Evolutionary conservation across 2,888 invertebrate genomes (phyloP), one percentile per base, ranked within the genome.

Genomic region (Proisotoma minuta): DNA sequence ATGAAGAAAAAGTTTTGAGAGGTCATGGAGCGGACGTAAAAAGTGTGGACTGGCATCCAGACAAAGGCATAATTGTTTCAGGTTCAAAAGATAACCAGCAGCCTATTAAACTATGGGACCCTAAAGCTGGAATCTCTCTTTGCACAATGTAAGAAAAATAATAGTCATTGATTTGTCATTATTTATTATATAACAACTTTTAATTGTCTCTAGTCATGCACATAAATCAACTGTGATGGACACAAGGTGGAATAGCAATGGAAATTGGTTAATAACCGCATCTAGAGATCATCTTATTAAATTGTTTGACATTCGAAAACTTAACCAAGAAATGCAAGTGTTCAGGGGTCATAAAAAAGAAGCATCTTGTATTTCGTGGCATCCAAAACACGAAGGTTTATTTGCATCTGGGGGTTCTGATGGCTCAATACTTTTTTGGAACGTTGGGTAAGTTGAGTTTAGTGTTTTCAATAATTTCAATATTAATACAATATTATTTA

Each of bases 151-250:
- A 82, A 83, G 85, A 82, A 50, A 51, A 53, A 53, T 12, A 28
- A 28, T 51, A 2, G n/a, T 57, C 5, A 50, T 22, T 8, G 18
- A 12, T 53, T 28, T 59, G 20, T 18, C 26, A 26, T 28, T 26
- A 22, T 59, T 53, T 26, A n/a, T 18, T 39, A 51, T 48, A 47
- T 54, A 57, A 26, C 57, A 39, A 48, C 43, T 27, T 66, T 22
- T 63, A 47, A 34, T 67, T 65, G 26, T 71, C 71, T 70, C 22
- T 74, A 89, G 89, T 59, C 98, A 99, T 79, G 98, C 98, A 48
- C 99, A 99, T 79, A 99, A 99, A 80, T 95, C 94, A 59, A 98
- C 99, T 27, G 99, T 99, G 15, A 98, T 98, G 96, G 96, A 98
- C 78, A 84, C 98, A 26, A 92, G 95, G 79, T 99, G 99, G 98